These are phyloP conservation scores for Equus quagga DNA, from an alignment of 2,113 vertebrate genomes.

Conservation along the genomic window DNA sequence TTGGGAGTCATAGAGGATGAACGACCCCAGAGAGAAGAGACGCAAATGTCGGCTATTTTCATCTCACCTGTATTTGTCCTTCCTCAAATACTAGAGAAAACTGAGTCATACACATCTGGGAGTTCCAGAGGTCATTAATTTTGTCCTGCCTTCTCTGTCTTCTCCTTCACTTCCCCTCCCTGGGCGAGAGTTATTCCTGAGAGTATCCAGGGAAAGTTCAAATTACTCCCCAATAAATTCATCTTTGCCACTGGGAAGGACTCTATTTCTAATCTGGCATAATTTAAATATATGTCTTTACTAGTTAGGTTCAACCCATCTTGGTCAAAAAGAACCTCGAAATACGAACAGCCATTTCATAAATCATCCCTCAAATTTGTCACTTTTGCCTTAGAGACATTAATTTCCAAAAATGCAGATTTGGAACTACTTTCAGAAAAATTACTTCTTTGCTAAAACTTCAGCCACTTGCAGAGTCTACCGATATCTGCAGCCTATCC, in stretches of 20 bases:
- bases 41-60: constrained; percentile 7
- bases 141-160: background rate
- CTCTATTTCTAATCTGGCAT: constrained; percentile 38
- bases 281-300: constrained; percentile 39
- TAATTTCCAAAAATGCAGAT: background rate
- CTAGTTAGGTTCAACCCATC: background rate
- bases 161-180: background rate
- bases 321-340: background rate
- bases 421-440: background rate
- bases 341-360: background rate
- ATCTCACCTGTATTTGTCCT: constrained; percentile 59
- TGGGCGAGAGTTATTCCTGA: background rate
- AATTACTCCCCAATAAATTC: background rate
- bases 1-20: background rate
- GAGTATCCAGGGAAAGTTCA: background rate
- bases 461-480: background rate
- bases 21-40: background rate
- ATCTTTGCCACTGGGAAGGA: constrained; percentile 38
- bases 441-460: background rate
- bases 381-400: background rate
- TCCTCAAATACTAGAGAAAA: constrained; percentile 55
- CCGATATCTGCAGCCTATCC: background rate
- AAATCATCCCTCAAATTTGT: background rate
- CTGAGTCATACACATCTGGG: constrained; percentile 11
- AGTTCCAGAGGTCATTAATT: constrained; percentile 46